Conservation (phyloP, 2,113 vertebrate species). For the Corapipo altera region DNA sequence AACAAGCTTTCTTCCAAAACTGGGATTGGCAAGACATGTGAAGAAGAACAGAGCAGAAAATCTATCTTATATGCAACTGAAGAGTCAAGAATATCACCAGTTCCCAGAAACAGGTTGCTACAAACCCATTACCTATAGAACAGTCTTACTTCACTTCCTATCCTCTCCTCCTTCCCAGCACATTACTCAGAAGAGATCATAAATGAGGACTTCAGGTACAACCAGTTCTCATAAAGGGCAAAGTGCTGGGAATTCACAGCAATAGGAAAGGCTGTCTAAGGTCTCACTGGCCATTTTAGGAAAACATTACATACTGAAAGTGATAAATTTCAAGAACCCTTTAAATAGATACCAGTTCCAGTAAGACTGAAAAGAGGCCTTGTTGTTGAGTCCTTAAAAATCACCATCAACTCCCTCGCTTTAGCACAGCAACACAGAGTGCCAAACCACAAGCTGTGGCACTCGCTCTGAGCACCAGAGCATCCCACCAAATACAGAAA, state of each 20-base stretch:
- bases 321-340: not conserved
- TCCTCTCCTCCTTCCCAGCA: not conserved
- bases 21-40: not conserved
- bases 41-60: not conserved
- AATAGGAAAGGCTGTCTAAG: slow-evolving; percentile 21
- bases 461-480: not conserved
- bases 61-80: not conserved
- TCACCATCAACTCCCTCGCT: not conserved
- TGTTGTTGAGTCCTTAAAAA: not conserved
- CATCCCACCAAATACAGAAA: not conserved
- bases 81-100: not conserved
- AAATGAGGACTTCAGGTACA: not conserved
- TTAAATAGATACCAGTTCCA: not conserved
- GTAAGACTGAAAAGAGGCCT: not conserved
- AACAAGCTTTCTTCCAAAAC: not conserved
- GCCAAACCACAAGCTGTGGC: not conserved
- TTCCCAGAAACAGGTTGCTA: not conserved
- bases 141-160: not conserved
- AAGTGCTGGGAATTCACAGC: not conserved
- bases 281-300: not conserved
- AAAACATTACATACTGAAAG: not conserved
- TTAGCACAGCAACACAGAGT: not conserved
- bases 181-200: not conserved
- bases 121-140: not conserved
- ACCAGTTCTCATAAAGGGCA: not conserved